Evolutionary conservation across 2,113 vertebrate species (phyloP).

Genomic region (Sakesphorus luctuosus): DNA sequence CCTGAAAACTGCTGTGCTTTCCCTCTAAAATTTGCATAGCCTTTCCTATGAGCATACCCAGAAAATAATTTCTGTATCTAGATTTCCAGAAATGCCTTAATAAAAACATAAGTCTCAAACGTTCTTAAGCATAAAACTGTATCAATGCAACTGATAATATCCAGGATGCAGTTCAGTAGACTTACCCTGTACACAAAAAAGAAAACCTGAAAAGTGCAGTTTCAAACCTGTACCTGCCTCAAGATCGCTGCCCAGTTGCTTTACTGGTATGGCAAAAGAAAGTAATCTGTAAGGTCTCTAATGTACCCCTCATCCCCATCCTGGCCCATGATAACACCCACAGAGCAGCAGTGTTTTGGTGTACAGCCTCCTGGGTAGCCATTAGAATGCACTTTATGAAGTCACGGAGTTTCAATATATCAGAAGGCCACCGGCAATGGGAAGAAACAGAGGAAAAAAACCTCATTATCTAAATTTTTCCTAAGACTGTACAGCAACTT

Average conservation of each 20-base stretch:
- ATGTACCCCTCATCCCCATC: fast-evolving
- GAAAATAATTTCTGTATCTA: neutral
- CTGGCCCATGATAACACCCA: neutral
- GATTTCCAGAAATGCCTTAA: neutral
- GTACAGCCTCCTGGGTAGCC: neutral
- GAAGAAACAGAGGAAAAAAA: neutral
- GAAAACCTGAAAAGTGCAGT: neutral
- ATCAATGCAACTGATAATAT: neutral
- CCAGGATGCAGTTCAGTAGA: neutral
- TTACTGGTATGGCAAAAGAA: neutral
- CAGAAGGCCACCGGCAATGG: neutral
- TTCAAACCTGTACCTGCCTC: neutral
- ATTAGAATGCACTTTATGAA: neutral
- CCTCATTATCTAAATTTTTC: neutral
- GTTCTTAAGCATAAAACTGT: neutral
- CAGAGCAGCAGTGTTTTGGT: neutral
- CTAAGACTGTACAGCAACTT: neutral
- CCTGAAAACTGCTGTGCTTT: neutral
- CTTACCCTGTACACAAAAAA: neutral
- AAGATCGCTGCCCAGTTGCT: neutral
- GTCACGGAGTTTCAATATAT: neutral
- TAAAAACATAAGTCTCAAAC: neutral
- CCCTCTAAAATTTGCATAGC: neutral
- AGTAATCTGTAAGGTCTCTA: neutral
- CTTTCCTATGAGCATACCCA: neutral